Base-by-base conservation (phyloP, 2,797 vertebrate genomes). In the Crocodylus rhombifer region DNA sequence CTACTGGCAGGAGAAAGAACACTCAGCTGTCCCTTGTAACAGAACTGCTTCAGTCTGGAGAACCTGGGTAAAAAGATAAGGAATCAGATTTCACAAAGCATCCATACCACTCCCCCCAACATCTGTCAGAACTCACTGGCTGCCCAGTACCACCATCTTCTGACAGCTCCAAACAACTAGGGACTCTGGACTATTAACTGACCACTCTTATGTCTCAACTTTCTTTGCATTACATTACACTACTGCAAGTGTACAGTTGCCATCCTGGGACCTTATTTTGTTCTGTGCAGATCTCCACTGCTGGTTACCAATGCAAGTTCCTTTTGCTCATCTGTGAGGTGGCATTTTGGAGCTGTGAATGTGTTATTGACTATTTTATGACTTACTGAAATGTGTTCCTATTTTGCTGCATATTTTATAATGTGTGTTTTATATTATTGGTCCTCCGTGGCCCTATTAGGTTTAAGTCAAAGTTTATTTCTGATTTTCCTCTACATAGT, bases 1-100 rank as follows among this genome's bases (percentile, higher is more conserved):
- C 95, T 96, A 95, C 96, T 97, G 95, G 96, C 96, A 97, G 95
- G 95, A 92, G 88, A 91, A 96, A 94, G 92, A 96, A 94, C 95
- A 93, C 94, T 96, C 94, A 97, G 90, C 95, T 97, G 92, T 97
- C 95, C 95, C 90, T 91, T 91, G 95, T 85, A 96, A 95, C 93
- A 2, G 3, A 97, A 94, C 95, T 92, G 95, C 93, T 97, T 97
- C 95, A 94, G 92, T 95, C 93, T 96, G 94, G 95, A 95, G 95
- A 97, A 92, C 90, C 94, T 93, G 92, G 87, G 90, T 93, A 97
- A 95, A 64, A 78, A 92, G 93, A 93, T 91, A 94, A 95, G 94
- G 90, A 97, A 89, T 94, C 80, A 91, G 69, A 94, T 95, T 93
- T 95, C 90, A 85, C 88, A 95, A 93, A 94, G 82, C 57, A 0